Percentiles rank a stretch among this genome's conserved stretches.
These are phyloP conservation scores for Bos taurus DNA, from an alignment of 2,113 vertebrate genomes.

Conservation along the genomic window ARS-UCD2.0 NC_037337.1:964501-965000, in stretches of 20 bases:
- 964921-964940: rapidly evolving
- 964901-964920: neutral
- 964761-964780: neutral
- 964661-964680: rapidly evolving
- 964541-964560: neutral
- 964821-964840: neutral
- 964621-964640: neutral
- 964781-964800: neutral
- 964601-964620: neutral
- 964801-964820: neutral
- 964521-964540: neutral
- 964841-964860: neutral
- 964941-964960: neutral
- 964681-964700: rapidly evolving
- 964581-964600: neutral
- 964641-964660: rapidly evolving
- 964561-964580: neutral
- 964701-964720: neutral
- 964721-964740: neutral
- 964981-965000: neutral
- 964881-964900: neutral
- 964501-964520: neutral
- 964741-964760: neutral
- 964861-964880: neutral
- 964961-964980: neutral